A percentile compares a stretch with the other conserved stretches of the same genome.
phyloP scores from a whole-genome alignment of 2,797 vertebrate genomes.

The Acrocephalus scirpaceus region DNA sequence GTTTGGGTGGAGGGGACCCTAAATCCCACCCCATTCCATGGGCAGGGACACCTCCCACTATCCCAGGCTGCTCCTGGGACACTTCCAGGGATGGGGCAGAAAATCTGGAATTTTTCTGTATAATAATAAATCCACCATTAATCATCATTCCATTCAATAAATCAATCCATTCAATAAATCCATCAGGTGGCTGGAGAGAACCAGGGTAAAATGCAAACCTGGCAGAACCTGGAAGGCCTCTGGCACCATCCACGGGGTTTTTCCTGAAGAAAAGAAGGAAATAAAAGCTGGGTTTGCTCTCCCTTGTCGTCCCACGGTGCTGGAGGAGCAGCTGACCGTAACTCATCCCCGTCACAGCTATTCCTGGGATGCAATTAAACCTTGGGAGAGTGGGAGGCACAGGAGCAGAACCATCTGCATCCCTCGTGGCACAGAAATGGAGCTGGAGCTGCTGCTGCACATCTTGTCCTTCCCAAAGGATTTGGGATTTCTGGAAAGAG shows the following conservation, averaged over 20 bases:
- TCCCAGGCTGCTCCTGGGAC: too few species aligned
- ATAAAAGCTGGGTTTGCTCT: not conserved
- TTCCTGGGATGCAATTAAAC: slow-evolving; percentile 55
- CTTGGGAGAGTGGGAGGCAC: slow-evolving; percentile 2
- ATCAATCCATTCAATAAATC: too few species aligned
- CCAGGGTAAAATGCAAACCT: not conserved
- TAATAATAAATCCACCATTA: too few species aligned
- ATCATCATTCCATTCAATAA: too few species aligned
- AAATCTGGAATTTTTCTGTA: not conserved
- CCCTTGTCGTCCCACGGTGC: not conserved
- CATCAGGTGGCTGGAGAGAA: not conserved
- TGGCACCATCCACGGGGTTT: fast-evolving
- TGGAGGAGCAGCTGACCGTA: slow-evolving; percentile 14
- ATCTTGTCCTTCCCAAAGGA: not conserved
- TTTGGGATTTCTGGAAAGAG: too few species aligned
- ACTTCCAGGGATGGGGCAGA: not conserved
- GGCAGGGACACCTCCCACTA: not conserved
- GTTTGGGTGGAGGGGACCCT: too few species aligned
- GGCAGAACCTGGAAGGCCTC: not conserved
- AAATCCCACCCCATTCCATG: not conserved
- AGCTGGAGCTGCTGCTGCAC: not conserved
- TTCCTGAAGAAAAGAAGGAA: not conserved
- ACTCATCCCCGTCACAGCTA: not conserved
- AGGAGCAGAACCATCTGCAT: slow-evolving; percentile 48
- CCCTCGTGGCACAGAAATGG: not conserved